phyloP scores from a whole-genome alignment of 2,888 invertebrate genomes.

The Ligdia adustata region DNA sequence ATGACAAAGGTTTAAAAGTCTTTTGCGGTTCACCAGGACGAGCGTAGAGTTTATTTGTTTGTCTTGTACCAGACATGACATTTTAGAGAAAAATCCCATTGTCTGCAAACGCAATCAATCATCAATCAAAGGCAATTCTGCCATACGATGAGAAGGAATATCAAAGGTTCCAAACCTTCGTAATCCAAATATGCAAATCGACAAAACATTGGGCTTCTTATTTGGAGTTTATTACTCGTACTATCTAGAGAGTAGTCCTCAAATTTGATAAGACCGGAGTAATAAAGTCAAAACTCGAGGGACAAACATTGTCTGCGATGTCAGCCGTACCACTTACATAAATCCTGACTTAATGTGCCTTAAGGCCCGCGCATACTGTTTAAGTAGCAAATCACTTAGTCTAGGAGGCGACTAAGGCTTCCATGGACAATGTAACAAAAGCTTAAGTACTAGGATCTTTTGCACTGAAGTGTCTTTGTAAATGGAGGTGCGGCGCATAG shows the following conservation, averaged over 20 bases:
- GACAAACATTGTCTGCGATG: constrained; percentile 28
- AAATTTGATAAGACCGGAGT: constrained; percentile 21
- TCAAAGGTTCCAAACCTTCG: no score
- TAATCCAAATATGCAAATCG: constrained; percentile 20
- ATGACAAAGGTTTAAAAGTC: no score
- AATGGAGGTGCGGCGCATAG: neutral
- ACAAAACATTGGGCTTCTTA: constrained; percentile 12
- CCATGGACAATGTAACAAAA: constrained; percentile 19
- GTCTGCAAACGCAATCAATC: no score
- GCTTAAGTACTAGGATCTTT: constrained; percentile 15
- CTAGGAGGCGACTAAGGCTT: constrained; percentile 12
- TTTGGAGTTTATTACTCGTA: no score
- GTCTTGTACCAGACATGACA: no score
- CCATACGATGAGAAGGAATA: no score
- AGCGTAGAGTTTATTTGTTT: no score
- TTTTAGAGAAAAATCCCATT: no score
- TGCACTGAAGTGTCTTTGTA: constrained; percentile 4
- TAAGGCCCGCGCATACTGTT: constrained; percentile 24
- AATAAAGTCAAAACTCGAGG: constrained; percentile 30
- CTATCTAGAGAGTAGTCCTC: constrained; percentile 6
- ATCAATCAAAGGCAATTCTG: no score
- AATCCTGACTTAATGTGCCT: constrained; percentile 33
- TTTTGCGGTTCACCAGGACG: no score
- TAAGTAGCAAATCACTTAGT: constrained; percentile 27
- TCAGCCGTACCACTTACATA: constrained; percentile 33